These are phyloP conservation scores for Alitta virens DNA, from an alignment of 2,888 invertebrate species.

Conservation along the genomic window DNA sequence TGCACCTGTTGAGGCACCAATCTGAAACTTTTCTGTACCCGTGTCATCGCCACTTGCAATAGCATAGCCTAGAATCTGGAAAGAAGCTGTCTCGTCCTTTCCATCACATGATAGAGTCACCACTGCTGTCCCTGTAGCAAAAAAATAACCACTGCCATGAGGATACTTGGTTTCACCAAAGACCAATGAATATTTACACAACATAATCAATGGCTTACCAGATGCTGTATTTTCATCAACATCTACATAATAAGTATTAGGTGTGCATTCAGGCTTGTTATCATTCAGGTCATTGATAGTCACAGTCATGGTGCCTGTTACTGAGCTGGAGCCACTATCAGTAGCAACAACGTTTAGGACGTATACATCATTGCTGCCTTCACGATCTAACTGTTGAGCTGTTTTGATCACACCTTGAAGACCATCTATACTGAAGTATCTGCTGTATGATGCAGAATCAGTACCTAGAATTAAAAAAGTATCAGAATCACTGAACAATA, in stretches of 20 bases:
- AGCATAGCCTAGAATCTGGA: too few species aligned
- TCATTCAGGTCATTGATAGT: not conserved
- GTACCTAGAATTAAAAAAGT: too few species aligned
- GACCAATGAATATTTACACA: too few species aligned
- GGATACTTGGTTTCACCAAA: too few species aligned
- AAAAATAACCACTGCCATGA: too few species aligned
- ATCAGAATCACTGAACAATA: too few species aligned
- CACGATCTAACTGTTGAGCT: not conserved
- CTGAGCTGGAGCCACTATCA: not conserved
- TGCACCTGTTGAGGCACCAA: too few species aligned
- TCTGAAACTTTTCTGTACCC: too few species aligned
- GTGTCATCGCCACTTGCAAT: too few species aligned
- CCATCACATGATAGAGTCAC: too few species aligned
- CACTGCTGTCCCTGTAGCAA: too few species aligned
- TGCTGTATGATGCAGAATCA: not conserved
- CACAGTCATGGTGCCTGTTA: conserved; percentile 1
- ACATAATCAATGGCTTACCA: not conserved
- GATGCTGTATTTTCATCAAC: not conserved
- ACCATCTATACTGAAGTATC: not conserved
- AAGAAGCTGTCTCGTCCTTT: too few species aligned
- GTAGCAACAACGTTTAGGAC: not conserved
- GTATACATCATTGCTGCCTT: not conserved
- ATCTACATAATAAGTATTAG: not conserved
- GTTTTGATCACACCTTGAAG: not conserved
- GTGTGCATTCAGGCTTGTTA: not conserved